Evolutionary conservation across 1,140 invertebrate genomes (phyloP).

Genomic region (Eumaeus atala): DNA sequence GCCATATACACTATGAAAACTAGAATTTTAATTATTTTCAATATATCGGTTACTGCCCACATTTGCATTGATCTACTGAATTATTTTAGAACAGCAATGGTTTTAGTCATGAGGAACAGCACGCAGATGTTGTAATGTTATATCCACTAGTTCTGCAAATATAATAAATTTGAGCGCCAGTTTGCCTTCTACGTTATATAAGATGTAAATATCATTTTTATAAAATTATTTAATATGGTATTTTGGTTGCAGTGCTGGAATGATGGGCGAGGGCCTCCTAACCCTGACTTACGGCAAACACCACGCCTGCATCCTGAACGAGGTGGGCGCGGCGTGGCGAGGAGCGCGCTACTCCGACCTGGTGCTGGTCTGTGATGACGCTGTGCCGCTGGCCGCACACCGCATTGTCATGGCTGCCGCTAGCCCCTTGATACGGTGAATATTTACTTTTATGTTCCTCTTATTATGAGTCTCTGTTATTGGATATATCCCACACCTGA

Average conservation of each 20-base stretch:
- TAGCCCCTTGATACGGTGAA: constrained; percentile 83
- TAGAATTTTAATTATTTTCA: too few relatives aligned
- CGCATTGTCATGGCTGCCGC: constrained; percentile 88
- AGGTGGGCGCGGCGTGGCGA: constrained; percentile 88
- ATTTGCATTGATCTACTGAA: too few relatives aligned
- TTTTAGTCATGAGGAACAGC: background rate
- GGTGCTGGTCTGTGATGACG: constrained; percentile 86
- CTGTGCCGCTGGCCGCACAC: constrained; percentile 82
- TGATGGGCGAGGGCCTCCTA: constrained; percentile 78
- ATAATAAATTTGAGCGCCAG: too few relatives aligned
- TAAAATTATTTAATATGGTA: constrained; percentile 6
- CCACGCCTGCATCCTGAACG: constrained; percentile 89
- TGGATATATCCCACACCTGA: too few relatives aligned
- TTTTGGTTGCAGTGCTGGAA: constrained; percentile 62
- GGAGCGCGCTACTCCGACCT: constrained; percentile 88
- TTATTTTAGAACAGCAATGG: too few relatives aligned
- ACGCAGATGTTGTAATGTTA: background rate
- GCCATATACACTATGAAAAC: too few relatives aligned
- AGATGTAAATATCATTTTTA: too few relatives aligned
- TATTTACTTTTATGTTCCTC: background rate
- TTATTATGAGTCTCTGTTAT: too few relatives aligned
- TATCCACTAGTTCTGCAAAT: too few relatives aligned
- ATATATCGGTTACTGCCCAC: too few relatives aligned
- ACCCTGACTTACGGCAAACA: constrained; percentile 92
- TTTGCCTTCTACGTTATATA: too few relatives aligned